Evolutionary conservation across 1,140 invertebrate species (phyloP), one percentile per base, ranked within the genome.

Genomic region (Drosophila pandora): DNA sequence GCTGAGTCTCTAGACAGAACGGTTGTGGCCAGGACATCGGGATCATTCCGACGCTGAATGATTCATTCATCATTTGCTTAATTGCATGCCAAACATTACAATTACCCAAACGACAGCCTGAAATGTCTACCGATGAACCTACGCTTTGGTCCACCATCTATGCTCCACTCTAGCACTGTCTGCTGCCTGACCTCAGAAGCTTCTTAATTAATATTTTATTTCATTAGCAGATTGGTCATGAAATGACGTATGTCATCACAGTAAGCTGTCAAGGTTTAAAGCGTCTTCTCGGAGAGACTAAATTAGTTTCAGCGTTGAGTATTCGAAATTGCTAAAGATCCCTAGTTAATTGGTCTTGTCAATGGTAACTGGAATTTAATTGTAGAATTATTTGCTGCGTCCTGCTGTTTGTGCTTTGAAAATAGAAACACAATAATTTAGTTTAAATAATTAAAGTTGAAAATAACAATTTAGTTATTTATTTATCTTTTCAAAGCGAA

Each of bases 51-150:
- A 34, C 13, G 49, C 55, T 62, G 50, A 73, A 82, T 79, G 75
- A 84, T 83, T 79, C 63, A 83, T 83, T 76, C 73, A 83, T 84
- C 79, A 83, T 84, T 82, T 79, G 76, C 64, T 71, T 85, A 84
- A 84, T 84, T 76, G 81, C 65, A 63, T 76, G 71, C 56, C 64
- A 59, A 67, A 78, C 65, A 64, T 65, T 57, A 58, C 70, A 57
- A 70, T 70, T 61, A 68, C 53, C 41, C 34, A 34, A 68, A 37
- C 32, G 52, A 68, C 53, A 62, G 71, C 58, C 60, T 52, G 57
- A 72, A 79, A 55, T 54, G 70, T 50, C 34, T 48, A 52, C 43
- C 37, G 58, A 49, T 34, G 41, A 60, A 52, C 22, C 45, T 13
- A 30, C 12, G 21, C 22, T 23, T 13, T 41, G 28, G 49, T 43